These are phyloP conservation scores for Ptilorrhoa leucosticta DNA, from an alignment of 2,113 vertebrate genomes.

Conservation along the genomic window DNA sequence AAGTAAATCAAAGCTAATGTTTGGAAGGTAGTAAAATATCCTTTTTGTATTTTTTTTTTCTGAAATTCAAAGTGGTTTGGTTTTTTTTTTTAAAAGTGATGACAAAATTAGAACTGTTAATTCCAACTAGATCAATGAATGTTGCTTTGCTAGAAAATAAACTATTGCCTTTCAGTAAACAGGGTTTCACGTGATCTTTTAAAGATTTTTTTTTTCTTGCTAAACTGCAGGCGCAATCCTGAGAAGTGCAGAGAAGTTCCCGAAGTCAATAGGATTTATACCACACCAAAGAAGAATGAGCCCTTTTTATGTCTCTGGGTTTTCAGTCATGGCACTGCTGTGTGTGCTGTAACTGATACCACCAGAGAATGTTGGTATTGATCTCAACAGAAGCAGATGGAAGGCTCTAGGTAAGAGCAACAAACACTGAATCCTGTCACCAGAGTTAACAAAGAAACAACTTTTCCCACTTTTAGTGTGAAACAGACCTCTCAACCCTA, in stretches of 20 bases:
- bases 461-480: background rate
- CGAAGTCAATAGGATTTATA: background rate
- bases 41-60: background rate
- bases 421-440: background rate
- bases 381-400: background rate
- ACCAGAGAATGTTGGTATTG: background rate
- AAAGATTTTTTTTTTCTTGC: background rate
- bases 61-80: background rate
- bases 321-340: background rate
- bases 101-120: background rate
- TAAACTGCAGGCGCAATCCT: background rate
- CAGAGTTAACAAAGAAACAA: background rate
- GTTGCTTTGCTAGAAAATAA: slow-evolving; percentile 15
- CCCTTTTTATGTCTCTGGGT: background rate
- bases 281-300: background rate
- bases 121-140: background rate
- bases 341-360: background rate
- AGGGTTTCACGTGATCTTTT: background rate
- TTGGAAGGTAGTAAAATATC: background rate
- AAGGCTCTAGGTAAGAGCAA: background rate
- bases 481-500: background rate
- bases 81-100: background rate
- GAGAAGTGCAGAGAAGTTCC: slow-evolving; percentile 6
- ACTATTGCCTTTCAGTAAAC: slow-evolving; percentile 7
- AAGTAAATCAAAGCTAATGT: background rate